Conservation (phyloP, 2,888 invertebrate species). For the Lingula anatina region DNA sequence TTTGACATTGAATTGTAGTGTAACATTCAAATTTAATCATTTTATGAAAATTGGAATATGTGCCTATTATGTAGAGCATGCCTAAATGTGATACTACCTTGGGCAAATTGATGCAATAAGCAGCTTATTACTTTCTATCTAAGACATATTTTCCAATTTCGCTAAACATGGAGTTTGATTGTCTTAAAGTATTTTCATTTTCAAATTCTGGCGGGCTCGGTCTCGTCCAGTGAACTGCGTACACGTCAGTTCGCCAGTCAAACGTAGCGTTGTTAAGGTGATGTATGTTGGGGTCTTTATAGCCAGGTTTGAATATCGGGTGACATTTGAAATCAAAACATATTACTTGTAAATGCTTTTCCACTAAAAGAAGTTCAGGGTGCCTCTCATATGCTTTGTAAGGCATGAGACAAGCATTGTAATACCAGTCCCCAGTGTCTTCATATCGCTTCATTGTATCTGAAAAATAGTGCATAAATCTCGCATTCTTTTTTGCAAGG, state of each 20-base stretch:
- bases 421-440: conserved; percentile 19
- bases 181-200: conserved; percentile 17
- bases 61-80: no score
- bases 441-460: conserved; percentile 21
- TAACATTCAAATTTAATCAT: no score
- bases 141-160: conserved; percentile 36
- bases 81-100: no score
- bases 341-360: conserved; percentile 38
- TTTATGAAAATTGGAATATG: no score
- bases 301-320: conserved; percentile 33
- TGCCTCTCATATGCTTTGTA: conserved; percentile 35
- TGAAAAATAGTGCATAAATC: conserved; percentile 24
- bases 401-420: conserved; percentile 26
- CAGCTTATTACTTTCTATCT: no score
- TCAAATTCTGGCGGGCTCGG: conserved; percentile 36
- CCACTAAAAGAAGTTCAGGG: conserved; percentile 34
- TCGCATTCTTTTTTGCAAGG: conserved; percentile 29
- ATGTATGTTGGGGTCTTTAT: conserved; percentile 22
- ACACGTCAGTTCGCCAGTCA: conserved; percentile 37
- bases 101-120: no score
- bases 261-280: conserved; percentile 28
- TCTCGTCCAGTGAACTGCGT: conserved; percentile 43
- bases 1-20: no score
- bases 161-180: conserved; percentile 27
- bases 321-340: conserved; percentile 41